Evolutionary conservation across 2,797 vertebrate species (phyloP), one percentile per base, ranked within the genome.

Genomic region (Gadopsis bispinosus): DNA sequence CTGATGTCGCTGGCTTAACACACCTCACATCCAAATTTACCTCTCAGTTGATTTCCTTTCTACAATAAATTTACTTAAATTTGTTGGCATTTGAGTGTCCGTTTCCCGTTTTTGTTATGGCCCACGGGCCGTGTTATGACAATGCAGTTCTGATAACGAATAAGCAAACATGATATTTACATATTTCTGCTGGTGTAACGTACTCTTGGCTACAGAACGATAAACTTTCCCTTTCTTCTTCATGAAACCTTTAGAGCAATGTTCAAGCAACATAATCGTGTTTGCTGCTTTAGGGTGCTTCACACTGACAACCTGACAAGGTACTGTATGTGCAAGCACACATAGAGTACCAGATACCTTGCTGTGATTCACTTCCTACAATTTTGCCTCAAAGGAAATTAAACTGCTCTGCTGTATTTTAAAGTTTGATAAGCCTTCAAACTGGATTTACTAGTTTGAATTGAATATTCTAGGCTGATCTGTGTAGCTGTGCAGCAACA

Each of bases 281-380:
- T 43, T 69, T 72, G 50, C 45, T 45, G 59, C 47, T 82, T 67
- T 43, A 67, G 55, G 29, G 29, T 26, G 19, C 20, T 51, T 53
- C 37, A 67, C 54, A 53, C 8, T 31, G 37, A 68, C 50, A 71
- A n/a, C 66, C 13, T 71, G 45, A 51, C 19, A 63, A n/a, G n/a
- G 67, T 63, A 20, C 29, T n/a, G 4, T 14, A 20, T 41, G 14
- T 66, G 19, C 54, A 51, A 22, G 37, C 33, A 56, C 43, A 67
- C 26, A 48, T 4, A 54, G 39, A 39, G 22, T 7, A 47, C 39
- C 63, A 53, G 37, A 53, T 61, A 76, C 55, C 14, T 17, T 14
- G 13, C 55, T n/a, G 22, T 14, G 33, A 13, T 63, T 56, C 33
- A 45, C 47, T 48, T 35, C 48, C 16, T 41, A 16, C 26, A 56